phyloP scores from a whole-genome alignment of 2,888 invertebrate species.

The Aleiodes leptofemur region DNA sequence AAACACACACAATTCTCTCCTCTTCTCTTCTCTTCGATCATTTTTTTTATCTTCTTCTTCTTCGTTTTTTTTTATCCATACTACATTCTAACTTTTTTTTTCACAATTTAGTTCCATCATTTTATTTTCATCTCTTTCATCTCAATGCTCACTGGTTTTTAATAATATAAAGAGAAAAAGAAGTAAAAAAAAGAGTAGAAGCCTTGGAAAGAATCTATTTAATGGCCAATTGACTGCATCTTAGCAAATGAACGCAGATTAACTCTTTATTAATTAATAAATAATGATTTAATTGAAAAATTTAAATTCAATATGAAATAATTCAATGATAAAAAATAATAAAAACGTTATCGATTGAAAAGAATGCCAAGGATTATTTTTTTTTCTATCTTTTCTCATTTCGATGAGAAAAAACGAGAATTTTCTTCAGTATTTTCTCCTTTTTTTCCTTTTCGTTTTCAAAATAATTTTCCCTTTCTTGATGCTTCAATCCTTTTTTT shows the following conservation, averaged over 20 bases:
- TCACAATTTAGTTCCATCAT: constrained; percentile 5
- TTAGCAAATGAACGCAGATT: constrained; percentile 54
- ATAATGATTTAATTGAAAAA: no score
- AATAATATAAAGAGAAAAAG: background rate
- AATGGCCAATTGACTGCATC: constrained; percentile 69
- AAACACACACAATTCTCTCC: no score
- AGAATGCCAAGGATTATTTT: no score
- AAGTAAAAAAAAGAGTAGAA: background rate
- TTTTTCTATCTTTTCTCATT: background rate
- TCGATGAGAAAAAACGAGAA: background rate
- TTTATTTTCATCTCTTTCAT: constrained; percentile 20
- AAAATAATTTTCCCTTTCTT: background rate
- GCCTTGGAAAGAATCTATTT: constrained; percentile 65
- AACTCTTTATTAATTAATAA: no score
- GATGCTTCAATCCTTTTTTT: background rate
- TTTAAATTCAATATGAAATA: no score
- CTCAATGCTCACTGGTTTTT: constrained; percentile 42
- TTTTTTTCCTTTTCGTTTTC: background rate
- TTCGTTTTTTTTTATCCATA: background rate
- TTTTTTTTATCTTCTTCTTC: constrained; percentile 14
- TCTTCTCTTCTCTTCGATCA: no score
- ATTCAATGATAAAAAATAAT: no score
- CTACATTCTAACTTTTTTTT: constrained; percentile 21
- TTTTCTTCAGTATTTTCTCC: background rate
- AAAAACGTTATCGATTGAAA: no score